Conservation (phyloP, 2,888 invertebrate species). For the Ophion slaviceki region DNA sequence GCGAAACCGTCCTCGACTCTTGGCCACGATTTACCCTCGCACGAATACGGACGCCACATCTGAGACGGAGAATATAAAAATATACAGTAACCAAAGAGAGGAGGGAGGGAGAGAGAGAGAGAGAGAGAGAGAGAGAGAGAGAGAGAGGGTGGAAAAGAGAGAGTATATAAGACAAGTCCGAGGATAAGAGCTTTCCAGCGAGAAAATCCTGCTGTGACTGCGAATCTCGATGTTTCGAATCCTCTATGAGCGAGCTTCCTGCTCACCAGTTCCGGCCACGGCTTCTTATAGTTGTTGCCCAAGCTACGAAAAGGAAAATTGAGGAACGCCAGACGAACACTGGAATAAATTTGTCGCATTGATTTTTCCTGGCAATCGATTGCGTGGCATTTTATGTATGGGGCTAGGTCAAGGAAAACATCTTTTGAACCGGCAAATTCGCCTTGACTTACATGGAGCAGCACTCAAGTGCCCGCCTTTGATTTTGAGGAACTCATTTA, state of each 20-base stretch:
- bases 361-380: conserved; percentile 36
- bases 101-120: conserved; percentile 1
- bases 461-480: too few species aligned
- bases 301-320: conserved; percentile 2
- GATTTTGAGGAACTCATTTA: too few species aligned
- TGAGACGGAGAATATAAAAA: conserved; percentile 45
- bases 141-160: neutral
- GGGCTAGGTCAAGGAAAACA: conserved; percentile 53
- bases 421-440: conserved; percentile 32
- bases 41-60: conserved; percentile 22
- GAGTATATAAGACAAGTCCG: conserved; percentile 44
- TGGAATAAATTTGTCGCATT: conserved; percentile 52
- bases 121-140: conserved; percentile 10
- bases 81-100: conserved; percentile 26
- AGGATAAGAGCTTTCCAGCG: conserved; percentile 76
- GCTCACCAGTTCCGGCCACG: conserved; percentile 37
- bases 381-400: conserved; percentile 7
- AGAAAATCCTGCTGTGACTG: conserved; percentile 75
- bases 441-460: neutral
- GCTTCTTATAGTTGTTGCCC: conserved; percentile 41
- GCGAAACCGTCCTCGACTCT: conserved; percentile 70
- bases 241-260: conserved; percentile 48
- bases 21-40: conserved; percentile 66
- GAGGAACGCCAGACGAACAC: conserved; percentile 34
- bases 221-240: conserved; percentile 69